Evolutionary conservation across 2,113 vertebrate genomes (phyloP).

Genomic region (Promerops cafer): DNA sequence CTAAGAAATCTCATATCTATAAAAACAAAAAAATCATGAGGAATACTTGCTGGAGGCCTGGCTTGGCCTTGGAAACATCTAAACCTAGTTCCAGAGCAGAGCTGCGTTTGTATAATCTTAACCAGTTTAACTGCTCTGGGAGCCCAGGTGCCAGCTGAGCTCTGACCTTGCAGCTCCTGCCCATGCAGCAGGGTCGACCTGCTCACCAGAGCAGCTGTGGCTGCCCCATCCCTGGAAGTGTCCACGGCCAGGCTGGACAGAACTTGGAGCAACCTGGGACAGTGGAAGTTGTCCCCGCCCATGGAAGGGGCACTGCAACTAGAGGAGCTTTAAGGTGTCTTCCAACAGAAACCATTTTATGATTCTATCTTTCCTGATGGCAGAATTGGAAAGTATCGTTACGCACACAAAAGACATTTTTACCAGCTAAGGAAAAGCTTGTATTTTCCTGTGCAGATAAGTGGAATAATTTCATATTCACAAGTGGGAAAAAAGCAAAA

Average conservation of each 20-base stretch:
- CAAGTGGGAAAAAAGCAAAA: background rate
- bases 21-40: background rate
- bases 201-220: background rate
- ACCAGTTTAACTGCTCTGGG: background rate
- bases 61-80: background rate
- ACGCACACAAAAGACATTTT: background rate
- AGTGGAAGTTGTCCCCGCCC: background rate
- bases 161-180: background rate
- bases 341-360: background rate
- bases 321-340: background rate
- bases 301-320: background rate
- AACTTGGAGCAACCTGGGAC: background rate
- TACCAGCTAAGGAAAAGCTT: background rate
- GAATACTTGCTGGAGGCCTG: background rate
- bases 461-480: background rate
- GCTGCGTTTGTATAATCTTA: background rate
- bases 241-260: background rate
- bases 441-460: background rate
- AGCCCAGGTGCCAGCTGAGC: background rate
- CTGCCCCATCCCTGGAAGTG: background rate
- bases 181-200: accelerated
- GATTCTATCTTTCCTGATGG: background rate
- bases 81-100: background rate
- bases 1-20: background rate
- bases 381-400: background rate